Evolutionary conservation across 2,888 invertebrate genomes (phyloP).

Genomic region (Notodromas monacha): DNA sequence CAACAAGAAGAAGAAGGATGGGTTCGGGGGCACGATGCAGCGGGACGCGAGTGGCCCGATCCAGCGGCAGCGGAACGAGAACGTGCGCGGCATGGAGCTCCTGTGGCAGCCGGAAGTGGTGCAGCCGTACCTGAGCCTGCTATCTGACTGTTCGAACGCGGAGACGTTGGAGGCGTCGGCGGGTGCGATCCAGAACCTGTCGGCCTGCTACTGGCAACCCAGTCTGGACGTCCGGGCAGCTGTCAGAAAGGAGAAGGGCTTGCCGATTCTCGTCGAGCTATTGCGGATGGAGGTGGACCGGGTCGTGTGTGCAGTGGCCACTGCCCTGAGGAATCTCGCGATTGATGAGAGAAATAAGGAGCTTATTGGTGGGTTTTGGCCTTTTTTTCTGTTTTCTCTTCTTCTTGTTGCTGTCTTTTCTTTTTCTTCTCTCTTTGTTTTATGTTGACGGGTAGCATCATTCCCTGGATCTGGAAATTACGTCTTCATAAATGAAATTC

Average conservation of each 20-base stretch:
- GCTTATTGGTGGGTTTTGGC: conserved; percentile 34
- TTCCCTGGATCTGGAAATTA: no score
- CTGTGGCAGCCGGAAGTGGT: conserved; percentile 67
- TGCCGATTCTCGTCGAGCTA: conserved; percentile 81
- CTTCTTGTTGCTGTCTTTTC: background rate
- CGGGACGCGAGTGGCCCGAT: background rate
- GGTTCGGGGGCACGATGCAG: background rate
- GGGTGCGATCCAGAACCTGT: conserved; percentile 86
- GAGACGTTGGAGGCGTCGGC: conserved; percentile 95
- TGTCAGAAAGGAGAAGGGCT: conserved; percentile 82
- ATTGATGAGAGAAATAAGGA: conserved; percentile 92
- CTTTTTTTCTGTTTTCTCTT: background rate
- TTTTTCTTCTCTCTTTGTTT: no score
- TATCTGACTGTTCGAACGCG: conserved; percentile 83
- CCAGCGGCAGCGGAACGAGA: conserved; percentile 20
- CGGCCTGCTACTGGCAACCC: conserved; percentile 95
- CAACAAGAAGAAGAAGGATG: conserved; percentile 70
- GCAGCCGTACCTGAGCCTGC: conserved; percentile 54
- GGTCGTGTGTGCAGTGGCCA: conserved; percentile 90
- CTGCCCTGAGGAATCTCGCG: conserved; percentile 79
- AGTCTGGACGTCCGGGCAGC: conserved; percentile 76
- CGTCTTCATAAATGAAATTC: no score
- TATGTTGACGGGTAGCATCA: no score
- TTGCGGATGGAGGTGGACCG: conserved; percentile 80
- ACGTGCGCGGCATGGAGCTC: conserved; percentile 40